Evolutionary conservation across 2,888 invertebrate species (phyloP), one percentile per base, ranked within the genome.

Genomic region (Zaprionus bogoriensis): DNA sequence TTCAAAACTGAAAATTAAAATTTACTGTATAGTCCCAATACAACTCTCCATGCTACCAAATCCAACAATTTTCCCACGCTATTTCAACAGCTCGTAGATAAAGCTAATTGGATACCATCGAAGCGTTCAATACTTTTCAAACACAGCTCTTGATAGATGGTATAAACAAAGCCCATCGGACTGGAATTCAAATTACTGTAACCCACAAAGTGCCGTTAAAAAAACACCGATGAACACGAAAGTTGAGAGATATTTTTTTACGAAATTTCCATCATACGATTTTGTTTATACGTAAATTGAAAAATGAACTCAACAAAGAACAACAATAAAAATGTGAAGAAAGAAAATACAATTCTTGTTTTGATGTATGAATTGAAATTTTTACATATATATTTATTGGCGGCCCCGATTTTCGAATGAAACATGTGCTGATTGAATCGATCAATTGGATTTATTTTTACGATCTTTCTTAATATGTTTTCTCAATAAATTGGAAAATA

Each of bases 311-410:
- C 66, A 48, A 44, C 20, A 36, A 36, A 36, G 32, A 36, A 36
- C 6, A 36, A 36, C 32, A 36, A 36, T 36, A 36, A 36, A 28
- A 46, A 57, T 17, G 4, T 42, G 6, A 17, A 19, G 19, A n/a
- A 6, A 1, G 10, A 14, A 54, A 47, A 53, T 30, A 22, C 52
- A 53, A 44, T 45, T n/a, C n/a, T 36, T 38, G 38, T 57, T 67
- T 54, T 52, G 41, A 60, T 66, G 44, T 28, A 23, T 61, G 50
- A 53, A 67, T 58, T 47, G 50, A 62, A 57, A 62, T 74, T 68
- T 68, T 69, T 68, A 61, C 69, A 42, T 36, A 30, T 25, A 47
- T 42, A 46, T 54, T 10, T 22, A 39, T 25, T 27, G 27, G 17
- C 32, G 32, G 17, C 17, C 9, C 14, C 32, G 17, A 36, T 10